These are phyloP conservation scores for Corynorhinus townsendii DNA, from an alignment of 2,113 vertebrate genomes.

Conservation along the genomic window DNA sequence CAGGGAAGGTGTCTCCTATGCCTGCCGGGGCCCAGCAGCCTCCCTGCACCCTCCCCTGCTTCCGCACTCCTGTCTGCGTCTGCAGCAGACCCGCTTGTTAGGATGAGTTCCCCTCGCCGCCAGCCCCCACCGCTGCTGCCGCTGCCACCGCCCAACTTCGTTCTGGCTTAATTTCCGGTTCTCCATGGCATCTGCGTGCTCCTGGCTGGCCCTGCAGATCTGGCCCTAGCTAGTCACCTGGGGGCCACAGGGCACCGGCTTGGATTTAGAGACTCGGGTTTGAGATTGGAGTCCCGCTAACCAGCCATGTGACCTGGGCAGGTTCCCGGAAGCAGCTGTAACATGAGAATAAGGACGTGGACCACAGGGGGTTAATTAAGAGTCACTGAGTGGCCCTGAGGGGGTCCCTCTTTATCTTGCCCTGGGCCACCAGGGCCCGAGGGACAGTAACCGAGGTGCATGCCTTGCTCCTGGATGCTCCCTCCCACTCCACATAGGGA, in stretches of 20 bases:
- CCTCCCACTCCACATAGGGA: not conserved
- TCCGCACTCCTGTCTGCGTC: not conserved
- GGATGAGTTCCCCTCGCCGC: not conserved
- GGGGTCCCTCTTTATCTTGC: not conserved
- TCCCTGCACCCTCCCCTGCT: not conserved
- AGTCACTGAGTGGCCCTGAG: too few species aligned
- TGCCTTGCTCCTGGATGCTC: not conserved
- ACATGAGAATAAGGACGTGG: not conserved
- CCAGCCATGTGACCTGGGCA: not conserved
- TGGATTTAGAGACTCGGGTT: not conserved
- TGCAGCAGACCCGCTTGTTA: rapidly evolving
- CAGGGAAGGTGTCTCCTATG: not conserved
- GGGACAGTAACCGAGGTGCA: not conserved
- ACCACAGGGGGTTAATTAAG: rapidly evolving
- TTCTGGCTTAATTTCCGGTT: conserved; percentile 3
- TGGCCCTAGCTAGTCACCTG: not conserved
- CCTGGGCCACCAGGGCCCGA: rapidly evolving
- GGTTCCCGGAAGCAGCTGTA: rapidly evolving
- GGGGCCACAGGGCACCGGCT: not conserved
- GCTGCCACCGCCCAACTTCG: not conserved
- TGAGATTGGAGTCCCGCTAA: not conserved
- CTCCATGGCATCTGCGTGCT: not conserved
- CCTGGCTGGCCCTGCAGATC: not conserved
- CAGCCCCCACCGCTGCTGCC: too few species aligned
- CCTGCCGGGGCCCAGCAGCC: not conserved